Conservation (phyloP, 1,140 invertebrate genomes). For the Scylla paramamosain region DNA sequence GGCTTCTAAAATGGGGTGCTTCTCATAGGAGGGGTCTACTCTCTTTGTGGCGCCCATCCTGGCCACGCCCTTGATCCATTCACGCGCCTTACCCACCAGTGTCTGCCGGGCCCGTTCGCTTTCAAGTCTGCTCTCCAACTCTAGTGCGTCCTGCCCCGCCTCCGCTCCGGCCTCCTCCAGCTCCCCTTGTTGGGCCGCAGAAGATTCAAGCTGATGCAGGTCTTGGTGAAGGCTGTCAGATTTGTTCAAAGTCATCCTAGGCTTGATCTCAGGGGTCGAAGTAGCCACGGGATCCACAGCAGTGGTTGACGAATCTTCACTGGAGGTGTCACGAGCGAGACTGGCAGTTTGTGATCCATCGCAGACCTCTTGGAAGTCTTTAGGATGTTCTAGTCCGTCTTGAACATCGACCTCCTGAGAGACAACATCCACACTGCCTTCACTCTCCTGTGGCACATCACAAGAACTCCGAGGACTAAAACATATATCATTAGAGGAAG, state of each 20-base stretch:
- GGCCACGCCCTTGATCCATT: conserved; percentile 62
- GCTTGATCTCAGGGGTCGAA: background rate
- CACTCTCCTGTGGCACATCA: background rate
- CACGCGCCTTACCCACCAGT: conserved; percentile 59
- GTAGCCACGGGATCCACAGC: conserved; percentile 43
- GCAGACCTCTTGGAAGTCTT: conserved; percentile 32
- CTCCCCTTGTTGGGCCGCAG: background rate
- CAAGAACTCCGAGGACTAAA: conserved; percentile 53
- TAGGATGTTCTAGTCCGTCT: background rate
- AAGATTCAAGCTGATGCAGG: conserved; percentile 47
- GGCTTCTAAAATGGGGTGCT: background rate
- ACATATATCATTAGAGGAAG: conserved; percentile 33
- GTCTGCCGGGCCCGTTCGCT: conserved; percentile 44
- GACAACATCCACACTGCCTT: conserved; percentile 53
- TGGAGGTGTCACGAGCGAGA: conserved; percentile 42
- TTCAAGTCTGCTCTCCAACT: conserved; percentile 36
- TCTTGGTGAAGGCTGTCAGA: background rate
- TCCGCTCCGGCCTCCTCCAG: conserved; percentile 26
- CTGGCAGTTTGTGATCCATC: background rate
- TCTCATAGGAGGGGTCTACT: background rate
- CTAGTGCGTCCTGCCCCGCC: conserved; percentile 58
- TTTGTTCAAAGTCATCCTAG: conserved; percentile 6
- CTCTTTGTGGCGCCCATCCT: conserved; percentile 48
- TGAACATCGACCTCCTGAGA: conserved; percentile 16
- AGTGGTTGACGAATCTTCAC: conserved; percentile 21